Conservation (phyloP, 30 jellyfish, hydroid and myxozoan species). For the Mastigias papua region DNA sequence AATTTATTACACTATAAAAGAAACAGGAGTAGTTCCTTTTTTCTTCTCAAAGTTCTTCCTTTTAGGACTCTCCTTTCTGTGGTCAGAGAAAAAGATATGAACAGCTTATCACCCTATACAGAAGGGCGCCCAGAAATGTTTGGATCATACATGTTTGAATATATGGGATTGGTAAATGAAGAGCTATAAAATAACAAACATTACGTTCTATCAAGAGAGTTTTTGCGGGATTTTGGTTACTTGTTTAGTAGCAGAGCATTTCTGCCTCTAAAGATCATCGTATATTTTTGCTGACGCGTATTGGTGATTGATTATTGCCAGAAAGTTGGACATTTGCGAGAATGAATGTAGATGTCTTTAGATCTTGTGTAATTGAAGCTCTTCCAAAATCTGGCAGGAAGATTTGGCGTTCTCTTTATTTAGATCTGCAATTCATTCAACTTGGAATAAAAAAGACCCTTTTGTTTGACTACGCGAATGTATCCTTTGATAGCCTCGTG, state of each 20-base stretch:
- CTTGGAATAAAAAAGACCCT: conserved; percentile 24
- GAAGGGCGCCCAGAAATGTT: conserved; percentile 53
- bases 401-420: conserved; percentile 17
- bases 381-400: conserved; percentile 28
- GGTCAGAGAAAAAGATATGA: conserved; percentile 16
- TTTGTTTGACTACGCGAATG: conserved; percentile 39
- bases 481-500: background rate
- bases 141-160: conserved; percentile 41
- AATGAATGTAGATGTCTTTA: background rate
- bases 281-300: no score
- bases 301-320: background rate
- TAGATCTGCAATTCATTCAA: conserved; percentile 24
- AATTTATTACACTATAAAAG: background rate
- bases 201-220: no score
- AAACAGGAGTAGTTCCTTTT: background rate
- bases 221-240: no score
- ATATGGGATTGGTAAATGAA: conserved; percentile 36
- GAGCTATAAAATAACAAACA: background rate
- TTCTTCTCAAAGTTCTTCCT: no score
- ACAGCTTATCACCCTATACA: conserved; percentile 2
- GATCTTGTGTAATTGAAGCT: conserved; percentile 4
- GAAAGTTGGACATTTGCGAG: background rate
- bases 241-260: no score
- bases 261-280: no score
- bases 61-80: conserved; percentile 20